Conservation (phyloP, 2,797 vertebrate species). For the Remorina albescens region DNA sequence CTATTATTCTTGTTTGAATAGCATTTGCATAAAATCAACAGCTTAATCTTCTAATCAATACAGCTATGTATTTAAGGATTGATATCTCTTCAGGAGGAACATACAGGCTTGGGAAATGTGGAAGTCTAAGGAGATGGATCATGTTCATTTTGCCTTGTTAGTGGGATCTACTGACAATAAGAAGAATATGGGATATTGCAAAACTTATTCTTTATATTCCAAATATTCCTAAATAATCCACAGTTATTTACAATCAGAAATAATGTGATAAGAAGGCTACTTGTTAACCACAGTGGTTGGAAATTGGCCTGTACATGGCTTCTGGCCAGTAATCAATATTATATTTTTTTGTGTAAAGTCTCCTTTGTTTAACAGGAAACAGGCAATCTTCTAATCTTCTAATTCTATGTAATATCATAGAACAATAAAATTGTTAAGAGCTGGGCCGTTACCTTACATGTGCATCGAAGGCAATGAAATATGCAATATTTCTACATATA, state of each 20-base stretch:
- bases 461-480: background rate
- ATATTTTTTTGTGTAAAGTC: background rate
- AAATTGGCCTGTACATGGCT: background rate
- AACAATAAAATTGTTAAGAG: background rate
- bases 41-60: background rate
- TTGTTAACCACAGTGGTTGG: background rate
- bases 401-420: background rate
- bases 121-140: background rate
- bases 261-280: background rate
- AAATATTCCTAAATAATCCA: background rate
- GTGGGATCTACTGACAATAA: background rate
- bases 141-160: background rate
- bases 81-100: background rate
- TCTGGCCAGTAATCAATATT: background rate
- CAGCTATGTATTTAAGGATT: background rate
- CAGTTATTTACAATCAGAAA: background rate
- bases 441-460: background rate
- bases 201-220: background rate
- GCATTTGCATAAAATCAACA: background rate
- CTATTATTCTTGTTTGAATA: background rate
- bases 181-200: background rate
- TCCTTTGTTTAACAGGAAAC: background rate
- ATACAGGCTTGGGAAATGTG: no score
- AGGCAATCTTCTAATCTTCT: background rate
- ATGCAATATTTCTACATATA: no score